Conservation (phyloP, 2,113 vertebrate genomes). For the Heteronetta atricapilla region DNA sequence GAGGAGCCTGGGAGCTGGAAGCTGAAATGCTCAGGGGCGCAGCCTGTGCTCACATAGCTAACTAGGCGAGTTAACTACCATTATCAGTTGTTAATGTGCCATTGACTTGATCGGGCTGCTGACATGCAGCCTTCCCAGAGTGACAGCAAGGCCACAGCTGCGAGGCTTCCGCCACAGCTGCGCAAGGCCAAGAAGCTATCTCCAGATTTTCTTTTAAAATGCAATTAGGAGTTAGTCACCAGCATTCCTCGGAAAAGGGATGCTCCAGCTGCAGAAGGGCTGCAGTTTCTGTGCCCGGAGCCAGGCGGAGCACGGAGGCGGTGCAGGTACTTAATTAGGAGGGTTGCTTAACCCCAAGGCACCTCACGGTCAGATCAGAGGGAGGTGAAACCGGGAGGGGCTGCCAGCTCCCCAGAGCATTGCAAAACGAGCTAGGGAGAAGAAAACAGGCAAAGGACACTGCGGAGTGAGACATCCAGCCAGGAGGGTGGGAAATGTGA, state of each 20-base stretch:
- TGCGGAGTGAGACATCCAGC: not conserved
- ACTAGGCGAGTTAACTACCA: not conserved
- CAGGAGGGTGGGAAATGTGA: constrained; percentile 57
- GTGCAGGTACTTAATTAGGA: not conserved
- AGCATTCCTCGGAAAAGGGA: not conserved
- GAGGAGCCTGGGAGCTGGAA: not conserved
- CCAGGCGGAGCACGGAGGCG: not conserved
- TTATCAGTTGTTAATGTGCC: not conserved
- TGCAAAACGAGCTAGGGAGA: constrained; percentile 6
- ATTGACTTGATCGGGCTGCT: not conserved
- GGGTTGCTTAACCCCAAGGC: not conserved
- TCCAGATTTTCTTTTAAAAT: not conserved
- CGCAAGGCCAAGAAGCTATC: not conserved
- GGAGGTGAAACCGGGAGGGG: not conserved
- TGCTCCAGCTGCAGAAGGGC: not conserved
- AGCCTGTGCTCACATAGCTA: not conserved
- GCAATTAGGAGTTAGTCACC: not conserved
- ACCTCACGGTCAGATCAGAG: not conserved
- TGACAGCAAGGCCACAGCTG: not conserved
- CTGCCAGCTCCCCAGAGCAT: not conserved
- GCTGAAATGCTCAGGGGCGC: not conserved
- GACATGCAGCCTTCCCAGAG: not conserved
- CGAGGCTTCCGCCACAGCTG: not conserved
- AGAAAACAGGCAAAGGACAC: not conserved
- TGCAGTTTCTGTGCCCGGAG: not conserved